Base-by-base conservation (phyloP, 2,113 vertebrate species). In the Progne subis region DNA sequence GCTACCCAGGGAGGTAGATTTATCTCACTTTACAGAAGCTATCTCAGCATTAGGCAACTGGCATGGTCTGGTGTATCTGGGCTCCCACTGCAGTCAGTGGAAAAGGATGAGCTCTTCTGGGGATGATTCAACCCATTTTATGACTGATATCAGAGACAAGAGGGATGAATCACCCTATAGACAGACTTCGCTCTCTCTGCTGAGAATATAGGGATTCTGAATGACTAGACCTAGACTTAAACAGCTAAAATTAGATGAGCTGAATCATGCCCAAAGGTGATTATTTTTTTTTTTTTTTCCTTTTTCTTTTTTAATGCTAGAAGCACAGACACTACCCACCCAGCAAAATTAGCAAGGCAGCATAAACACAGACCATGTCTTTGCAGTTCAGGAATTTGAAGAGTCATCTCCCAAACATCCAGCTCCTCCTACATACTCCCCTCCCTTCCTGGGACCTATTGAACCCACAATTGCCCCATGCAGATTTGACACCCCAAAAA, bases 161-260 rank as follows among this genome's bases (percentile, higher is more conserved):
- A 59, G 11, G 86, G 59, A 57, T 90, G 88, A 94, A 78, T 88
- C 4, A 68, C 52, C 32, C 52, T 86, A 47, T 2, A 88, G 88
- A 70, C 56, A 80, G 29, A 13, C 41, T 87, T 85, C 0, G 0
- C 3, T 49, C 52, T 60, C 71, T 88, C 71, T 77, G 52, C 34
- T 78, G 60, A 77, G 49, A 41, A 50, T 61, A 57, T 3, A 77
- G 20, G 24, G 29, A 43, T 44, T 57, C 55, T 74, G 50, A n/a
- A 65, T 93, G 79, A 95, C 76, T 83, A 90, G 79, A 59, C 39
- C 39, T 63, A 46, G 32, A n/a, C 64, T 92, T 70, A 75, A 88
- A 44, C 1, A 4, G 47, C 80, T 95, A 93, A 97, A 96, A 95
- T 94, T 93, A 95, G 83, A n/a, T 80, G 14, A 88, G 29, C 20